A percentile compares a stretch with the other conserved stretches of the same genome.
phyloP scores from a whole-genome alignment of 2,888 invertebrate species.

The Eilema caniola region DNA sequence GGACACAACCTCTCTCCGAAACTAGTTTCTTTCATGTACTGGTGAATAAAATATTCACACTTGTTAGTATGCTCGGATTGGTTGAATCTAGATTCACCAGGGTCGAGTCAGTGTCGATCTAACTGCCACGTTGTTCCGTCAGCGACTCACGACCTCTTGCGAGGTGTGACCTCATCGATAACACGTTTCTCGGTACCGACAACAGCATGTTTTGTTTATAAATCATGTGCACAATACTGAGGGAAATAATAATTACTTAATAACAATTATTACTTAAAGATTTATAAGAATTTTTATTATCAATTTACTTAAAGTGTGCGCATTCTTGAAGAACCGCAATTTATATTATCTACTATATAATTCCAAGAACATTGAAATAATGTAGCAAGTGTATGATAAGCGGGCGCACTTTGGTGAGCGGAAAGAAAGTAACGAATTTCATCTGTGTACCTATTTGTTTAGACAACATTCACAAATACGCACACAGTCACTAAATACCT shows the following conservation, averaged over 20 bases:
- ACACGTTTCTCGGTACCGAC: slow-evolving; percentile 56
- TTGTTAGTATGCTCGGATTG: slow-evolving; percentile 33
- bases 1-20: slow-evolving; percentile 41
- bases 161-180: slow-evolving; percentile 72
- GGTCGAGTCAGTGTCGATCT: slow-evolving; percentile 53
- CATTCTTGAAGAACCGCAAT: neutral
- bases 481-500: neutral
- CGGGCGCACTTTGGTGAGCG: slow-evolving; percentile 4
- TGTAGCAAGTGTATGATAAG: neutral
- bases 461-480: slow-evolving; percentile 7
- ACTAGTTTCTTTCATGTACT: slow-evolving; percentile 28
- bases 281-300: neutral
- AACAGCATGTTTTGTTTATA: slow-evolving; percentile 55
- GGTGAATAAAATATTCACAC: slow-evolving; percentile 23
- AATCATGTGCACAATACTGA: slow-evolving; percentile 23
- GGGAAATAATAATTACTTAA: slow-evolving; percentile 2
- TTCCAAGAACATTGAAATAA: slow-evolving; percentile 4
- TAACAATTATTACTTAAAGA: neutral
- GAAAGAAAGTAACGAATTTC: slow-evolving; percentile 15
- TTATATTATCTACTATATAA: neutral
- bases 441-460: neutral
- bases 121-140: slow-evolving; percentile 39
- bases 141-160: slow-evolving; percentile 61
- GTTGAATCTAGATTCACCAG: slow-evolving; percentile 51
- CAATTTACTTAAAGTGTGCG: neutral